Conservation (phyloP, 2,797 vertebrate species). For the Hemitrygon akajei region DNA sequence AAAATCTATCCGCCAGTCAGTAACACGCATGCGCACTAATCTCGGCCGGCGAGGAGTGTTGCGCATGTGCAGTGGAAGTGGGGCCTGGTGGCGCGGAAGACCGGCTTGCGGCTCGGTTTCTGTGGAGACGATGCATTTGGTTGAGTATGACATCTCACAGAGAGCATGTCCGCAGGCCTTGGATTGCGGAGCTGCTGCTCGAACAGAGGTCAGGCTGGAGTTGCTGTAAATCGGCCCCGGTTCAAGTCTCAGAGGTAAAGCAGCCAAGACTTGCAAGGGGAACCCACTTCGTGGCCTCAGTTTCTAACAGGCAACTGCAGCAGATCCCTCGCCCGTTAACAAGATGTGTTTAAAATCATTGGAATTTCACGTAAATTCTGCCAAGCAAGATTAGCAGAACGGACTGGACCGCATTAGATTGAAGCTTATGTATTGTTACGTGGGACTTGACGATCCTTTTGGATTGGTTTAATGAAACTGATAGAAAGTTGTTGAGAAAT, state of each 20-base stretch:
- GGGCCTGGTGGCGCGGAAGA: neutral
- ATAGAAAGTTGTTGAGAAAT: too few species aligned
- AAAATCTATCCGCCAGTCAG: neutral
- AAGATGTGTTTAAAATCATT: neutral
- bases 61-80: neutral
- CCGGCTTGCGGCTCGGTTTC: accelerated
- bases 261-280: neutral
- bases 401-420: too few species aligned
- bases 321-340: neutral
- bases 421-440: too few species aligned
- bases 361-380: neutral
- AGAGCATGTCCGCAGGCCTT: neutral
- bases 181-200: neutral
- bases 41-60: too few species aligned
- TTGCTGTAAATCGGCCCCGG: neutral
- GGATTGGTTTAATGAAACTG: too few species aligned
- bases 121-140: neutral
- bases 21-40: neutral
- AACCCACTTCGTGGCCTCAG: neutral
- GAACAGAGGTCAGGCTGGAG: neutral
- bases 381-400: too few species aligned
- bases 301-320: neutral
- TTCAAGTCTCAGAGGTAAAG: conserved; percentile 17
- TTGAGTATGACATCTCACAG: neutral
- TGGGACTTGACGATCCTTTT: too few species aligned